Base-by-base conservation (phyloP, 2,797 vertebrate genomes). In the Chaunax sp. region DNA sequence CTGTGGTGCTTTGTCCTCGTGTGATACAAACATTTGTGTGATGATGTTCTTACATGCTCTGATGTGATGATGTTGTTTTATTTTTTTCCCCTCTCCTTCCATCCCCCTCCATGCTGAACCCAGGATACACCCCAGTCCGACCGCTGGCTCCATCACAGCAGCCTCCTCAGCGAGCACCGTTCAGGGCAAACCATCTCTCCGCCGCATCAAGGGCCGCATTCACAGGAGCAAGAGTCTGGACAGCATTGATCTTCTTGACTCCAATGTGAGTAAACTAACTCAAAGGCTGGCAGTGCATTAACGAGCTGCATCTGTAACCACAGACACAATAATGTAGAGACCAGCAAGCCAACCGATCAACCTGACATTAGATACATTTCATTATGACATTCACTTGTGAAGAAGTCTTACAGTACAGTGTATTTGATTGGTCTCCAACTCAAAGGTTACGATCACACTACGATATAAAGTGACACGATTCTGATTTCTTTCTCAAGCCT, bases 201-300 rank as follows among this genome's bases (percentile, higher is more conserved):
- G 97, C 84, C 95, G 96, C 91, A 98, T 99, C 91, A 98, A 99
- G 89, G 97, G 96, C 63, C 94, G 97, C 84, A 95, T 98, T 52
- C 98, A 98, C 91, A 92, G 97, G 89, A 98, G 97, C 94, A 98
- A 96, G 91, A 98, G 97, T 81, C 92, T 98, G 5, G 97, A 97
- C 82, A 97, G 96, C 90, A 93, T 97, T 46, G 96, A 98, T 82
- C 95, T 99, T 84, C 95, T 96, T 61, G 98, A 98, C 85, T 96
- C 96, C 81, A 95, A 96, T 69, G 97, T 99, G 89, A 98, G 98
- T 97, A 86, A 75, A 72, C 37, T 16, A 35, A 68, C 41, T 50
- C n/a, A 72, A 23, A 65, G 33, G 23, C 8, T 40, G 54, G 64
- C 44, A 47, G 14, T 47, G 33, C 44, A 22, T 51, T 46, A 53